These are phyloP conservation scores for Casuarius casuarius DNA, from an alignment of 2,113 vertebrate species.

Conservation along the genomic window DNA sequence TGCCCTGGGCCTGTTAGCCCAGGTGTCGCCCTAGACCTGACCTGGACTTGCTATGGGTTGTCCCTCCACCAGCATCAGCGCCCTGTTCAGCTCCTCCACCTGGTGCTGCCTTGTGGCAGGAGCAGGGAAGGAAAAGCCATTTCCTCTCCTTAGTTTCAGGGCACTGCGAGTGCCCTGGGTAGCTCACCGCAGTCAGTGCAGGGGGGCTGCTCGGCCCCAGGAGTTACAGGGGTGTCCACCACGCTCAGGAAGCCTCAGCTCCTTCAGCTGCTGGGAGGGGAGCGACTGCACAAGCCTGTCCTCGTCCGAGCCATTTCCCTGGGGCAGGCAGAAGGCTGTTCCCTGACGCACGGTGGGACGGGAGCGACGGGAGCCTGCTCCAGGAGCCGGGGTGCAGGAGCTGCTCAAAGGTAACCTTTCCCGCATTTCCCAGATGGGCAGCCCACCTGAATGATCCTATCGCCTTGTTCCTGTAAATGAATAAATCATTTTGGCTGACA, in stretches of 20 bases:
- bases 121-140: background rate
- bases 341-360: fast-evolving
- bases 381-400: background rate
- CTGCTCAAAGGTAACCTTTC: background rate
- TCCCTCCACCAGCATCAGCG: background rate
- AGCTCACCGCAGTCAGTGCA: background rate
- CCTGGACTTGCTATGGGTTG: background rate
- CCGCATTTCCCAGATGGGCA: background rate
- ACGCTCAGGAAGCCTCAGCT: background rate
- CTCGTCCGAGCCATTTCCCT: background rate
- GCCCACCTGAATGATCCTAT: background rate
- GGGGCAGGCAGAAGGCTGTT: background rate
- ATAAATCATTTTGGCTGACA: background rate
- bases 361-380: background rate
- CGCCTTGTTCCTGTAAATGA: background rate
- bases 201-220: background rate
- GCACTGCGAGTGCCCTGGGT: too few relatives aligned
- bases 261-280: background rate
- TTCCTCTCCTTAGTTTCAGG: background rate
- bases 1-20: background rate
- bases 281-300: background rate
- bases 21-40: too few relatives aligned
- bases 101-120: background rate
- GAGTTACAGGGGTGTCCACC: background rate
- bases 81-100: background rate